Conservation (phyloP, 2,113 vertebrate species). For the Pheucticus melanocephalus region DNA sequence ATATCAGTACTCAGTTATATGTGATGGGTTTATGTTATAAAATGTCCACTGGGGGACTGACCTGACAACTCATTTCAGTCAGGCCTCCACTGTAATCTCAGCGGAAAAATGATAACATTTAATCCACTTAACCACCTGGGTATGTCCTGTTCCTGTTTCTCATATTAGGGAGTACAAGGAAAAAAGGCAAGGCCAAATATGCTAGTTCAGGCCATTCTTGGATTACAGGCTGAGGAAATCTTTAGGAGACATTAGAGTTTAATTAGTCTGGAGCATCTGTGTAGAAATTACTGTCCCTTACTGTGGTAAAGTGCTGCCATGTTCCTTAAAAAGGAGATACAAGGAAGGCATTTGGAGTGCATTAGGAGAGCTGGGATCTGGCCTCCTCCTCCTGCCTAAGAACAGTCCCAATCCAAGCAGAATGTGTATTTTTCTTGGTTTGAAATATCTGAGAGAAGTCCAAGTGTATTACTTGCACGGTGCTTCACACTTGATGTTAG, state of each 20-base stretch:
- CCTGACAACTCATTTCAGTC: slow-evolving; percentile 16
- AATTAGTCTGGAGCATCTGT: slow-evolving; percentile 27
- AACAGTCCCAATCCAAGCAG: background rate
- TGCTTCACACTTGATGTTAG: background rate
- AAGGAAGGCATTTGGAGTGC: background rate
- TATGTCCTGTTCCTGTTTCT: background rate
- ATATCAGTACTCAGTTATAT: slow-evolving; percentile 5
- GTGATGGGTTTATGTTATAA: slow-evolving; percentile 29
- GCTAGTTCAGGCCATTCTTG: background rate
- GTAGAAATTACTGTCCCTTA: slow-evolving; percentile 17
- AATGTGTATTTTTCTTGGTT: background rate
- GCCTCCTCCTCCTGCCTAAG: background rate
- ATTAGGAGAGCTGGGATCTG: background rate
- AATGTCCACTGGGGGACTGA: background rate
- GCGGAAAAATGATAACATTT: background rate
- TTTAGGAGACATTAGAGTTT: slow-evolving; percentile 17
- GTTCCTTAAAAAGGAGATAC: background rate
- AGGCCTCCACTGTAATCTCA: background rate
- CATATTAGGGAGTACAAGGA: background rate
- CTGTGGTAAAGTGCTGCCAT: rapidly evolving
- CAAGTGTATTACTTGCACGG: background rate
- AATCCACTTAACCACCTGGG: background rate
- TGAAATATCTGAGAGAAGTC: background rate
- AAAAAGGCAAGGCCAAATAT: background rate
- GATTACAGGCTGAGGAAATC: background rate